Base-by-base conservation (phyloP, 2,797 vertebrate genomes). In the Nannoperca obscura region DNA sequence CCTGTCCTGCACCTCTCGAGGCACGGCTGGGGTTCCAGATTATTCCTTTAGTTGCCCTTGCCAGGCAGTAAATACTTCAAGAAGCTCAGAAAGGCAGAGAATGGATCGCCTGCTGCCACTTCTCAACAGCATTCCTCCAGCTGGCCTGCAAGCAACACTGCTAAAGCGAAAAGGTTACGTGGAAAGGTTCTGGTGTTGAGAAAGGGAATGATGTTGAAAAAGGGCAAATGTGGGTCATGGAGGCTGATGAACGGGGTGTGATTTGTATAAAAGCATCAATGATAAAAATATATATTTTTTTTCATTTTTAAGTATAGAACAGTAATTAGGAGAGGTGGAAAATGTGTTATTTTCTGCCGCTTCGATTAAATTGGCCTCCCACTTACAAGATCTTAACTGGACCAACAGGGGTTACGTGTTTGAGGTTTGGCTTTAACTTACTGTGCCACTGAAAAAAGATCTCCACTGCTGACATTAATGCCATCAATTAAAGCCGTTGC, bases 41-140 rank as follows among this genome's bases (percentile, higher is more conserved):
- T 81, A 85, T 90, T 88, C 86, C 80, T 84, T 87, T 59, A 83
- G 84, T 84, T 75, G 82, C 81, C 80, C 78, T 91, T 83, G 70
- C 83, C 76, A 81, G 76, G 79, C 79, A 83, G 88, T 91, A 88
- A 92, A 92, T 86, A 88, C 87, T 87, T 89, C 78, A 89, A 86
- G 80, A 68, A 59, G 84, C 82, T 92, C 82, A 68, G 66, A 34
- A 17, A 81, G 71, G 77, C 64, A 74, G 71, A 89, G 81, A 82
- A 85, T 86, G 82, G 81, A 82, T 90, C 82, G 86, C 82, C 87
- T 76, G 83, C 84, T 79, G 86, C 84, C 73, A 65, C 81, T 71
- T 73, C 36, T 76, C 66, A 72, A 46, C 68, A 71, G 24, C 69
- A 20, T 76, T 82, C 60, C 63, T 84, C 74, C 36, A 22, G 79